A percentile compares a stretch with the other conserved stretches of the same genome.
Evolutionary conservation across 2,113 vertebrate species (phyloP).

Genomic region (Oophaga pumilio): DNA sequence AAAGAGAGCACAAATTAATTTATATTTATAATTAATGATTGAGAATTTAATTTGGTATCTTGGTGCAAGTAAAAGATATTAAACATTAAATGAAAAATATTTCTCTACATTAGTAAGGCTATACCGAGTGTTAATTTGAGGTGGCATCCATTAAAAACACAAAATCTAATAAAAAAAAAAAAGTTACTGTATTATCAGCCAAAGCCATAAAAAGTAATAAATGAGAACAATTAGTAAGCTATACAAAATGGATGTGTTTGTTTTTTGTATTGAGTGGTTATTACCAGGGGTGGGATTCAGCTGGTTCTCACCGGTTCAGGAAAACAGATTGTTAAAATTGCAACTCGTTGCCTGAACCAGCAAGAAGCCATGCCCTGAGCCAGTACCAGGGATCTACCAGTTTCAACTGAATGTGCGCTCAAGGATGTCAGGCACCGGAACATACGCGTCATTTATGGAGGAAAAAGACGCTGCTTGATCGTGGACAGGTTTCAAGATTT

Average conservation of each 20-base stretch:
- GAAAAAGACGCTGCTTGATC: too few species aligned
- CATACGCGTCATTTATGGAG: too few species aligned
- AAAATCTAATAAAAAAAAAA: not conserved
- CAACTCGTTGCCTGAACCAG: too few species aligned
- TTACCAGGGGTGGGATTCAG: too few species aligned
- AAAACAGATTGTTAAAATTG: too few species aligned
- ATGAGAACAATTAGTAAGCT: constrained; percentile 7
- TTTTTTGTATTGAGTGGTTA: not conserved
- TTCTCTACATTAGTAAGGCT: not conserved
- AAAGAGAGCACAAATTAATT: not conserved
- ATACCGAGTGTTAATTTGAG: not conserved
- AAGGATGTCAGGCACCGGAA: too few species aligned
- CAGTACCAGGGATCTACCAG: too few species aligned
- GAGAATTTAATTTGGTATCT: not conserved
- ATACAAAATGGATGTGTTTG: not conserved
- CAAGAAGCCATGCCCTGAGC: too few species aligned
- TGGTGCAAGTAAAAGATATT: not conserved
- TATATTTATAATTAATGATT: not conserved
- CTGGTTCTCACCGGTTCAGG: too few species aligned
- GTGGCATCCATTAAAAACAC: not conserved
- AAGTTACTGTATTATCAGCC: not conserved
- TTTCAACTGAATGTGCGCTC: too few species aligned
- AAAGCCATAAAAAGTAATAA: not conserved
- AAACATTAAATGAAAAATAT: constrained; percentile 6
- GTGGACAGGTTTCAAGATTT: too few species aligned